phyloP scores from a whole-genome alignment of 2,888 invertebrate genomes.

The Campoletis raptor region DNA sequence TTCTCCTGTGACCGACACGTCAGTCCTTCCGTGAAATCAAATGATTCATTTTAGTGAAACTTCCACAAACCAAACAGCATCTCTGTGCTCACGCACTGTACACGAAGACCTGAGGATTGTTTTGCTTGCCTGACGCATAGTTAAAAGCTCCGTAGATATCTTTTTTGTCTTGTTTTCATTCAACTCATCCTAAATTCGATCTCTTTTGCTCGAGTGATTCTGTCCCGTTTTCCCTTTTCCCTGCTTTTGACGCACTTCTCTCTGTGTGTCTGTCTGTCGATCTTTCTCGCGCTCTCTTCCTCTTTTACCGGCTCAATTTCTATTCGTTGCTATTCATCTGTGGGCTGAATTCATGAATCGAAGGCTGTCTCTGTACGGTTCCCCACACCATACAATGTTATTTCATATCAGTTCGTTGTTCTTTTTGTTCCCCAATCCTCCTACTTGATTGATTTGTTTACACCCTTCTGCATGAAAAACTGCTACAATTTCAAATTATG shows the following conservation, averaged over 20 bases:
- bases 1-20: constrained; percentile 80
- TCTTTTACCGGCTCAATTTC: neutral
- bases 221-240: constrained; percentile 27
- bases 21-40: constrained; percentile 81
- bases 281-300: neutral
- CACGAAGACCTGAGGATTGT: neutral
- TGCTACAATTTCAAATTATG: neutral
- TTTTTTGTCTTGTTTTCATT: constrained; percentile 52
- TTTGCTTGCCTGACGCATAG: constrained; percentile 28
- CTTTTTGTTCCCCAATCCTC: neutral
- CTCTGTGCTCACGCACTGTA: constrained; percentile 69
- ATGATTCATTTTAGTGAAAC: constrained; percentile 79
- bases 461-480: neutral
- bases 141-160: constrained; percentile 23
- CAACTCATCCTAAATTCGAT: constrained; percentile 55
- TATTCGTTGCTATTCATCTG: neutral
- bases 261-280: neutral
- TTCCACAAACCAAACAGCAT: constrained; percentile 69
- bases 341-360: neutral
- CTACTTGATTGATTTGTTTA: constrained; percentile 1
- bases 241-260: constrained; percentile 9
- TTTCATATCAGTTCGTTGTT: constrained; percentile 3
- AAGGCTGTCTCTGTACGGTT: neutral
- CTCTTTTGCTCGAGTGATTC: constrained; percentile 39
- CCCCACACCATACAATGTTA: neutral